Conservation (phyloP, 1,140 invertebrate genomes). For the Drosophila leontia region DNA sequence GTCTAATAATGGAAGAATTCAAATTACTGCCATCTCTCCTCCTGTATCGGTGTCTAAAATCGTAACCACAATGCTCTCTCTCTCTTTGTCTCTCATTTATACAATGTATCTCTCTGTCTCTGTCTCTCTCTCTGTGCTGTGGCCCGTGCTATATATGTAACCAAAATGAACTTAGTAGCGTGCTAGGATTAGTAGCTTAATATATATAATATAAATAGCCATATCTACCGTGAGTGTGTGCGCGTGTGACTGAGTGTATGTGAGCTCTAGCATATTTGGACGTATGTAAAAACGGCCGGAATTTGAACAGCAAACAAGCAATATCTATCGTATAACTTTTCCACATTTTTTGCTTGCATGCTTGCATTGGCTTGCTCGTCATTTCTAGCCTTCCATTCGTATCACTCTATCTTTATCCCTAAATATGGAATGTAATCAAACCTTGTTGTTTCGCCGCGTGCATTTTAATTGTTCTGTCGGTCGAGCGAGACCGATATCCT, state of each 20-base stretch:
- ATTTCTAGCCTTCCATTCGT: constrained; percentile 32
- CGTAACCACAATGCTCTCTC: constrained; percentile 68
- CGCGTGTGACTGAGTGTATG: constrained; percentile 40
- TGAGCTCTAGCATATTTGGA: constrained; percentile 46
- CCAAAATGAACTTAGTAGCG: constrained; percentile 69
- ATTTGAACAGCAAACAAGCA: constrained; percentile 49
- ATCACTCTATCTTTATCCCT: constrained; percentile 13
- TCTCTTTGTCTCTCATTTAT: constrained; percentile 59
- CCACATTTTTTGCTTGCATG: constrained; percentile 64
- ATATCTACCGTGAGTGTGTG: constrained; percentile 30
- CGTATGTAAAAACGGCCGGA: constrained; percentile 43
- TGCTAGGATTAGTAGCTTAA: constrained; percentile 78
- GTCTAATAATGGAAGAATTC: constrained; percentile 56
- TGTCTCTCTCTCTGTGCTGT: constrained; percentile 71
- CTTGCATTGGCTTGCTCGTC: constrained; percentile 69
- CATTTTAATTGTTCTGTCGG: constrained; percentile 53
- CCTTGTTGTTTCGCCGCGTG: constrained; percentile 40
- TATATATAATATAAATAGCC: constrained; percentile 35
- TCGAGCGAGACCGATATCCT: constrained; percentile 14
- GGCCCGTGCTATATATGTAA: constrained; percentile 72
- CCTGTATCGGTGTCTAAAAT: constrained; percentile 78
- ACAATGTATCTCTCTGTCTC: constrained; percentile 51
- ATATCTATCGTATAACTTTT: constrained; percentile 58
- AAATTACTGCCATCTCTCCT: constrained; percentile 55
- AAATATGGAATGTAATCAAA: constrained; percentile 38